Base-by-base conservation (phyloP, 1,140 invertebrate genomes). In the Stenopsyche tienmushanensis region DNA sequence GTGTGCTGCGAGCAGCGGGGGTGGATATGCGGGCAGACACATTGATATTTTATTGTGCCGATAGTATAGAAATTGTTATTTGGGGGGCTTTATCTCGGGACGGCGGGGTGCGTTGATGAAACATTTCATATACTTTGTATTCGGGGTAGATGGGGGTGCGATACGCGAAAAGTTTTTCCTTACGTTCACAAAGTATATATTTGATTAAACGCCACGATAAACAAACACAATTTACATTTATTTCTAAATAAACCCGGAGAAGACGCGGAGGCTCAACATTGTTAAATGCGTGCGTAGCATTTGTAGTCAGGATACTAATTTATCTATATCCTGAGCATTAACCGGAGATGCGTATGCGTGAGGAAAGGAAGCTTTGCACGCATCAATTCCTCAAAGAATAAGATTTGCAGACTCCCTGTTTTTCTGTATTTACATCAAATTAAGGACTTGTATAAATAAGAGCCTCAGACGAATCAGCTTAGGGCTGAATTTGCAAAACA, bases 151-250 rank as follows among this genome's bases (percentile, higher is more conserved):
- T 47, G 8, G 44, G 10, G 44, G 44, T 5, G 44, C 44, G 8
- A 18, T 9, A 18, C 7, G 8, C 7, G 44, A 47, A 47, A 47
- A 47, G 5, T 47, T 47, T 47, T 47, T 47, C 44, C 44, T 20
- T 47, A 47, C 44, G 44, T 47, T 20, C 44, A 47, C 44, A 47
- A 47, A 47, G 44, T 47, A 18, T 47, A 47, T 47, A 47, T 47
- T 62, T 50, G 59, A 50, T 49, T 62, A 47, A 62, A 62, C 45
- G 20, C 42, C 59, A 62, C 21, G 59, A 62, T 62, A 62, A 62
- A 62, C 59, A 62, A 49, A 24, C 44, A 25, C 59, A 47, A 45
- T 49, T 49, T 62, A 62, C 59, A 62, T 62, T 45, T 62, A 62
- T 62, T 47, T 49, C 59, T 25, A 26, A 47, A 62, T 26, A 62